Conservation (phyloP, 2,113 vertebrate species). For the Strigops habroptila region DNA sequence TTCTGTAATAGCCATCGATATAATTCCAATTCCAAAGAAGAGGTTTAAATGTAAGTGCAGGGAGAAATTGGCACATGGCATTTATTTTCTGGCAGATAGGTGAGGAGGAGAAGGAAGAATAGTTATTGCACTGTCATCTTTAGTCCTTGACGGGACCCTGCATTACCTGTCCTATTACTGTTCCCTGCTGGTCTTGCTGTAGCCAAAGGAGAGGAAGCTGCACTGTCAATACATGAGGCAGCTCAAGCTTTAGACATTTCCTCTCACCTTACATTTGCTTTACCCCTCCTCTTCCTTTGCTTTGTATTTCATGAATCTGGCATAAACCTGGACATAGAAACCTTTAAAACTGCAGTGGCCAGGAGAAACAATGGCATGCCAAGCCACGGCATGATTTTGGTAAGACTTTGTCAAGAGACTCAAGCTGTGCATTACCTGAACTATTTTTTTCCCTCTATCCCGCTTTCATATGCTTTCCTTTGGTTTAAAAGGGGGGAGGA, state of each 20-base stretch:
- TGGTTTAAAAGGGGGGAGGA: not conserved
- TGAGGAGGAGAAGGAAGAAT: not conserved
- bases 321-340: not conserved
- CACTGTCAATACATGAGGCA: not conserved
- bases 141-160: not conserved
- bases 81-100: not conserved
- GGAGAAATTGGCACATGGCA: not conserved
- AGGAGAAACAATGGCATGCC: not conserved
- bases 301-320: not conserved
- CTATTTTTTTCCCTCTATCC: not conserved
- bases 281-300: not conserved
- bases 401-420: not conserved
- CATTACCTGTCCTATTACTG: not conserved
- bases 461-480: not conserved
- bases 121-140: not conserved
- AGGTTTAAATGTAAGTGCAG: not conserved
- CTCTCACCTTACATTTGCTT: not conserved
- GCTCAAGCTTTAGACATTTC: not conserved
- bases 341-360: not conserved
- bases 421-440: not conserved
- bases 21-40: not conserved
- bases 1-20: not conserved
- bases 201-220: not conserved
- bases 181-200: not conserved
- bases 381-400: not conserved